Evolutionary conservation across 2,113 vertebrate species (phyloP).

Genomic region (Eurypyga helias): DNA sequence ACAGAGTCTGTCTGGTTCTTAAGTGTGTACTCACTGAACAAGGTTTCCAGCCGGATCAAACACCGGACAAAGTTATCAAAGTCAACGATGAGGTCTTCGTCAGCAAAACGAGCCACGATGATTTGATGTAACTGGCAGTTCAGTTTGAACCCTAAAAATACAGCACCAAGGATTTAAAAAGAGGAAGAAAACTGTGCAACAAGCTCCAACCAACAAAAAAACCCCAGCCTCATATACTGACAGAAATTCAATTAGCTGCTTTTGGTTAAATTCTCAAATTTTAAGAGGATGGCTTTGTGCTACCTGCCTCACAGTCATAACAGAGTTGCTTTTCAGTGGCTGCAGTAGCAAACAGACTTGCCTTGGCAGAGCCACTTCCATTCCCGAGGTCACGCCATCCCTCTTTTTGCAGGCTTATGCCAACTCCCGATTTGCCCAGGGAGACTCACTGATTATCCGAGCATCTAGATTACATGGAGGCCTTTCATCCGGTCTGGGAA

Average conservation of each 20-base stretch:
- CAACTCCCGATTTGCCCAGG: neutral
- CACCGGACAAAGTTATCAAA: constrained; percentile 82
- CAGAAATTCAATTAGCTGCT: neutral
- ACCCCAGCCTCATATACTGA: neutral
- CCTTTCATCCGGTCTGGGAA: neutral
- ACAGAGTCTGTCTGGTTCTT: neutral
- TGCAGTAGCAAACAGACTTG: neutral
- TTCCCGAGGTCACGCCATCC: neutral
- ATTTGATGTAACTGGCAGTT: constrained; percentile 76
- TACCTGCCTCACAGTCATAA: rapidly evolving
- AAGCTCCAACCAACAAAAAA: neutral
- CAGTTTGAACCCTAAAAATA: constrained; percentile 77
- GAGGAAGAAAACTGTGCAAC: neutral
- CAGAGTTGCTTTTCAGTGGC: neutral
- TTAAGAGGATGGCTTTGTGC: neutral
- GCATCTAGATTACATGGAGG: neutral
- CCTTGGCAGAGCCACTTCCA: neutral
- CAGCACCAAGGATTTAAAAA: neutral
- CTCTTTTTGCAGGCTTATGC: neutral
- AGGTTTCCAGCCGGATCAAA: constrained; percentile 79
- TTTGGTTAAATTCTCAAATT: neutral
- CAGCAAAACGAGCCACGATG: constrained; percentile 80
- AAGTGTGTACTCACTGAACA: constrained; percentile 76
- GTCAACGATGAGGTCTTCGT: constrained; percentile 77
- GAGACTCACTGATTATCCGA: neutral